A percentile compares a stretch with the other conserved stretches of the same genome.
These are phyloP conservation scores for Erythrolamprus reginae DNA, from an alignment of 2,113 vertebrate genomes.

Conservation along the genomic window DNA sequence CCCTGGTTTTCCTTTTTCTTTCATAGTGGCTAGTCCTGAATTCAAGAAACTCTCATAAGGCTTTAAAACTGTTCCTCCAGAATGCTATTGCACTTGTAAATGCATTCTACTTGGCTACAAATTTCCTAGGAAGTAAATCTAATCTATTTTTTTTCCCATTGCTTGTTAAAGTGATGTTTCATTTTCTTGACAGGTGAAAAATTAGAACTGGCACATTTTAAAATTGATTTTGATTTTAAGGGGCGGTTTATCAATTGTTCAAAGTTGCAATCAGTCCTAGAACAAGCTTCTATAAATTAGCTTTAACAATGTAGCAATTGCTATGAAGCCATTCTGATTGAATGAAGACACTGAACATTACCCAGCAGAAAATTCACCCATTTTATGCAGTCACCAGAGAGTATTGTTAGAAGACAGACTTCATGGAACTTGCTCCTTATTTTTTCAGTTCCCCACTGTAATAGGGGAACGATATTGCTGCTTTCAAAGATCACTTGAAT, in stretches of 20 bases:
- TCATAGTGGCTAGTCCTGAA: background rate
- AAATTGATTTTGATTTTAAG: conserved; percentile 42
- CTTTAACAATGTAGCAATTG: conserved; percentile 46
- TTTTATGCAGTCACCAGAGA: conserved; percentile 49
- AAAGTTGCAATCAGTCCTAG: conserved; percentile 36
- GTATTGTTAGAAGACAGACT: conserved; percentile 22
- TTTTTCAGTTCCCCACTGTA: background rate
- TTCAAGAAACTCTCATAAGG: background rate
- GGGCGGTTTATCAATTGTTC: conserved; percentile 48
- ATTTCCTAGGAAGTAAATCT: background rate
- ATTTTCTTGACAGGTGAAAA: background rate
- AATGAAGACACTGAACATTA: conserved; percentile 41
- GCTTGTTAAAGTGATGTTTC: conserved; percentile 11
- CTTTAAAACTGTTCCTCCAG: background rate
- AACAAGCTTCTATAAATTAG: conserved; percentile 36
- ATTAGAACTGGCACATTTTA: conserved; percentile 28
- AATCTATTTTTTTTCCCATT: conserved; percentile 9
- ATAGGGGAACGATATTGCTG: background rate
- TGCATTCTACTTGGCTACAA: background rate
- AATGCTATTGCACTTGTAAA: too few species aligned
- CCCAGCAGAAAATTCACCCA: conserved; percentile 49
- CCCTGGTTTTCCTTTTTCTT: background rate
- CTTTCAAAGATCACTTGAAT: background rate
- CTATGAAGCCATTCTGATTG: conserved; percentile 34
- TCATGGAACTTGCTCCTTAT: background rate